phyloP scores from a whole-genome alignment of 2,113 vertebrate species.

The Tragelaphus imberbis region DNA sequence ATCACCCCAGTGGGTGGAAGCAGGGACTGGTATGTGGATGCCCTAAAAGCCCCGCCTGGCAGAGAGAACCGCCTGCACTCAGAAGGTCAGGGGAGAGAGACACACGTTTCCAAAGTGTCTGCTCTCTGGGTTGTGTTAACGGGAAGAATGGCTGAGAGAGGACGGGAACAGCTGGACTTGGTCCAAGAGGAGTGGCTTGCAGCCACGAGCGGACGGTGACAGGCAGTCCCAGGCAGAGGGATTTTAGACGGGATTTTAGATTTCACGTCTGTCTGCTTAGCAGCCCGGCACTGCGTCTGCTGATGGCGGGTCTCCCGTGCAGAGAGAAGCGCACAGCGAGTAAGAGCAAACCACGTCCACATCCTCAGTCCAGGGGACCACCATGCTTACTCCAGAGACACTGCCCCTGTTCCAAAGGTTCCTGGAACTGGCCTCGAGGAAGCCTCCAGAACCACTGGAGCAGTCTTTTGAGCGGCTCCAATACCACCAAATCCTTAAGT shows the following conservation, averaged over 20 bases:
- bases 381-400: not conserved
- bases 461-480: not conserved
- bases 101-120: fast-evolving
- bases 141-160: not conserved
- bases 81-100: not conserved
- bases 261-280: not conserved
- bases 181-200: slow-evolving; percentile 17
- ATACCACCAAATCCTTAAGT: not conserved
- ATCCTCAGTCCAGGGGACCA: not conserved
- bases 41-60: fast-evolving
- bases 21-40: not conserved
- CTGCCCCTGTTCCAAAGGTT: slow-evolving; percentile 32
- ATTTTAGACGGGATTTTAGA: slow-evolving; percentile 31
- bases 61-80: not conserved
- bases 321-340: not conserved
- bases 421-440: not conserved
- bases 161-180: not conserved
- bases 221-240: slow-evolving; percentile 21
- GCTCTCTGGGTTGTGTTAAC: not conserved
- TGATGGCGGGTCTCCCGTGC: fast-evolving
- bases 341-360: fast-evolving
- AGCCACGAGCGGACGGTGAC: not conserved
- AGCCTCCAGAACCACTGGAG: slow-evolving; percentile 39
- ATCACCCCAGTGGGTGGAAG: not conserved
- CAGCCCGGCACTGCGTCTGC: fast-evolving